Base-by-base conservation (phyloP, 2,797 vertebrate genomes). In the Amblyopsis hoosieri region DNA sequence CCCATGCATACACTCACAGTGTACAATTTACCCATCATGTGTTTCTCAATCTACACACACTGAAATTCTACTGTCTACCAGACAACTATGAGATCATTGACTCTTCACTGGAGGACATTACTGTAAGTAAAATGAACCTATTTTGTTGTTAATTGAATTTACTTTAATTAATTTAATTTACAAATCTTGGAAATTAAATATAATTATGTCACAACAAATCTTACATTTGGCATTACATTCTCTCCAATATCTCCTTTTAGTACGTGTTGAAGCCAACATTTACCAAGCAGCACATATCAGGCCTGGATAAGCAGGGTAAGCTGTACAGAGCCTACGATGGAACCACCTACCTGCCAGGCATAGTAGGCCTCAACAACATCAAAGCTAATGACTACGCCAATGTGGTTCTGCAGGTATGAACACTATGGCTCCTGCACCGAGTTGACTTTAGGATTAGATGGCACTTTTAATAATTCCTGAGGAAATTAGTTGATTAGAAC, bases 21-120 rank as follows among this genome's bases (percentile, higher is more conserved):
- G 97, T 98, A 37, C 96, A 98, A 89, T 95, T 98, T 42, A 95
- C 94, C 71, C 97, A 99, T 67, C 97, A 98, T 0, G 97, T 99
- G 54, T 98, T 98, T 87, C 94, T 98, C 67, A 99, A 99, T 72
- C 92, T 99, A 53, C 97, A 99, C 85, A 98, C 97, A 0, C 93
- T 98, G 66, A 98, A 96, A 88, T 99, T 99, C 80, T 98, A 99
- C 87, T 99, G 97, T 75, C 91, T 99, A 63, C 97, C 97, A 0
- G 97, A 99, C 90, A 99, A 99, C 89, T 99, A 99, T 3, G 96
- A 98, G 86, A 98, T 99, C 90, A 97, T 99, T 0, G 97, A 99
- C 79, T 99, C 97, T 5, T 98, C 97, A 0, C 84, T 99, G 10
- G 97, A 99, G 80, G 97, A 99, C 73, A 97, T 99, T 81, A 99